phyloP scores from a whole-genome alignment of 2,888 invertebrate species.

The Melipona bicolor region DNA sequence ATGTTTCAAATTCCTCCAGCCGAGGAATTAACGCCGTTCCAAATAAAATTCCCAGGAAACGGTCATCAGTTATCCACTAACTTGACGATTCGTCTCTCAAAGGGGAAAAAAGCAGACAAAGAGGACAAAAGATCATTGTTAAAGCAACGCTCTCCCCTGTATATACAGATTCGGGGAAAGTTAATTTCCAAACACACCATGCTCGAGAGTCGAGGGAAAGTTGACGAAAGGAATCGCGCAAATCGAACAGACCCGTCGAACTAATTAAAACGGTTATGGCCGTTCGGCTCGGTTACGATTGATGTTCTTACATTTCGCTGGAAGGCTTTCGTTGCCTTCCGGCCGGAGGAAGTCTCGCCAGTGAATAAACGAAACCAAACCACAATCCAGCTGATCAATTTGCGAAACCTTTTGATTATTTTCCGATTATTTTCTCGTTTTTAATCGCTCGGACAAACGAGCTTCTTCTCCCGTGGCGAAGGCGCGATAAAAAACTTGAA shows the following conservation, averaged over 20 bases:
- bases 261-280: conserved; percentile 57
- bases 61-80: too few species aligned
- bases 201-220: not conserved
- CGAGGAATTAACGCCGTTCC: too few species aligned
- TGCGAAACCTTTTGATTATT: conserved; percentile 21
- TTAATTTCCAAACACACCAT: not conserved
- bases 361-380: not conserved
- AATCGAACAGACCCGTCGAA: conserved; percentile 31
- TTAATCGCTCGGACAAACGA: conserved; percentile 6
- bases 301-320: conserved; percentile 46
- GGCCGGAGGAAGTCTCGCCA: not conserved
- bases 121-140: not conserved
- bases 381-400: conserved; percentile 32
- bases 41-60: too few species aligned
- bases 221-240: conserved; percentile 46
- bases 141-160: not conserved
- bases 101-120: not conserved
- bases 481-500: too few species aligned
- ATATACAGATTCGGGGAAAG: not conserved
- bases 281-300: conserved; percentile 23
- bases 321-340: not conserved
- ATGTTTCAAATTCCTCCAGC: too few species aligned
- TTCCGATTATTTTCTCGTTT: conserved; percentile 39
- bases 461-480: too few species aligned
- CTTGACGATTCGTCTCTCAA: not conserved